Conservation (phyloP, 2,113 vertebrate species). For the cattle (Bos taurus) region DNA sequence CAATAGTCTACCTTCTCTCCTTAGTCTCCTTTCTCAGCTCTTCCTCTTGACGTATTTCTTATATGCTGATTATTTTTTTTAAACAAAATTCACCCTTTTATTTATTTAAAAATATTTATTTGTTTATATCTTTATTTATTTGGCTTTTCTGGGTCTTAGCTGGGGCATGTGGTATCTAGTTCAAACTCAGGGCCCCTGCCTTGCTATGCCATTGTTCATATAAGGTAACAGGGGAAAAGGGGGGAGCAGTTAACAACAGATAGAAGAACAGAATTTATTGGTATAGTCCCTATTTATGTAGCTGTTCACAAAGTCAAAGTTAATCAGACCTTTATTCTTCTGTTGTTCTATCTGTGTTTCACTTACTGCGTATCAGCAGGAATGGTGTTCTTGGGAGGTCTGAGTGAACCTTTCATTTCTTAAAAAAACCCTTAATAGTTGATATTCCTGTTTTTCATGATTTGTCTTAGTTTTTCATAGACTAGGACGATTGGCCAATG, state of each 20-base stretch:
- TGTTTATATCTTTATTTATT: not conserved
- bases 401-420: not conserved
- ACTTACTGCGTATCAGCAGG: not conserved
- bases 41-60: not conserved
- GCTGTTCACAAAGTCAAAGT: not conserved
- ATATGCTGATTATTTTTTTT: not conserved
- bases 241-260: not conserved
- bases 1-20: not conserved
- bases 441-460: not conserved
- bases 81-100: not conserved
- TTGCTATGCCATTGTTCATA: not conserved
- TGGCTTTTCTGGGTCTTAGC: not conserved
- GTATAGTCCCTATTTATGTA: not conserved
- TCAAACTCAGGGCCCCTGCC: not conserved
- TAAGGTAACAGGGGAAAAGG: not conserved
- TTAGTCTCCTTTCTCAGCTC: not conserved
- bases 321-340: not conserved
- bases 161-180: not conserved
- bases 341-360: not conserved
- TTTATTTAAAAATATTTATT: not conserved
- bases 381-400: not conserved
- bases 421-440: not conserved
- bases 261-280: not conserved
- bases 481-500: not conserved
- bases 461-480: not conserved